A percentile compares a stretch with the other conserved stretches of the same genome.
These are phyloP conservation scores for Drosophila azteca DNA, from an alignment of 1,140 invertebrate genomes.

Conservation along the genomic window DNA sequence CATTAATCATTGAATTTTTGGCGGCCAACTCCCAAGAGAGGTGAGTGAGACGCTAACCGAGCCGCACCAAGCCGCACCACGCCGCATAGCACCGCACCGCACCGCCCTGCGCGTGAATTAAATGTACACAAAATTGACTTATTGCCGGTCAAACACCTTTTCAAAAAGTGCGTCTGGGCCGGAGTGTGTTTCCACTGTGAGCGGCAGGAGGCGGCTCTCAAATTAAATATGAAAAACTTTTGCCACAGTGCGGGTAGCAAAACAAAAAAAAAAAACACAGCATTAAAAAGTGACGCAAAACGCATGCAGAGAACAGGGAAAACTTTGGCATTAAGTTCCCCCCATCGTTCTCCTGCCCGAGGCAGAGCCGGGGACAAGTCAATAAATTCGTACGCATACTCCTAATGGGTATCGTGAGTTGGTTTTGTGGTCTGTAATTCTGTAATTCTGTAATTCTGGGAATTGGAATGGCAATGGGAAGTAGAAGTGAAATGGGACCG, in stretches of 20 bases:
- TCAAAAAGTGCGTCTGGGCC: slow-evolving; percentile 58
- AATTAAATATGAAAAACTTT: slow-evolving; percentile 82
- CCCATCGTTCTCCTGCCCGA: neutral
- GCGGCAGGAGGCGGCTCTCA: slow-evolving; percentile 33
- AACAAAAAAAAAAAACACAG: slow-evolving; percentile 21
- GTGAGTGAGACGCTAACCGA: slow-evolving; percentile 31
- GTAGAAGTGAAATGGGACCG: no score
- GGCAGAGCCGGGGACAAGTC: slow-evolving; percentile 32
- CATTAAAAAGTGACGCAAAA: slow-evolving; percentile 71
- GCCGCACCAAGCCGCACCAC: no score
- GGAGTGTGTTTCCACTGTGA: slow-evolving; percentile 36
- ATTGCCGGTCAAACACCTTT: slow-evolving; percentile 82
- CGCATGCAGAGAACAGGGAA: slow-evolving; percentile 38
- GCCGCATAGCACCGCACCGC: slow-evolving; percentile 6
- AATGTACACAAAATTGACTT: slow-evolving; percentile 81
- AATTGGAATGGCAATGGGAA: neutral
- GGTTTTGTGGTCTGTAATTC: slow-evolving; percentile 16
- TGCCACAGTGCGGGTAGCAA: slow-evolving; percentile 27
- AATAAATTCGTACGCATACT: slow-evolving; percentile 53
- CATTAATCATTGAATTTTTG: slow-evolving; percentile 82
- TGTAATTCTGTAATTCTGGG: slow-evolving; percentile 9
- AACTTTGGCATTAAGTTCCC: slow-evolving; percentile 67
- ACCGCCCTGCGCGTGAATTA: slow-evolving; percentile 58
- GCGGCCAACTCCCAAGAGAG: slow-evolving; percentile 73
- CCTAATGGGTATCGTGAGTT: slow-evolving; percentile 36